Evolutionary conservation across 2,797 vertebrate genomes (phyloP).

Genomic region (Aldrovandia affinis): DNA sequence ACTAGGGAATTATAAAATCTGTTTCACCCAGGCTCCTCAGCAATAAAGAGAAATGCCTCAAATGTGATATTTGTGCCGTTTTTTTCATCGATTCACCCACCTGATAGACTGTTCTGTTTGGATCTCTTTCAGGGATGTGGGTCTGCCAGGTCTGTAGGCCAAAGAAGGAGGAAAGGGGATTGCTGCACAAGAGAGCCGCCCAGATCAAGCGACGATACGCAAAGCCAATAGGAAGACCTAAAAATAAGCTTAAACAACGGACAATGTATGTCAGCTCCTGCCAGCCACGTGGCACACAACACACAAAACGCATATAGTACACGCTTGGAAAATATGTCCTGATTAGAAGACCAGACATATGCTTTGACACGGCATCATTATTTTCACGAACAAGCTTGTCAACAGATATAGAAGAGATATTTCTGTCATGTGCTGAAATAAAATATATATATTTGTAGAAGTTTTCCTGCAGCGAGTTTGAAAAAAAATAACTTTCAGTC

Average conservation of each 20-base stretch:
- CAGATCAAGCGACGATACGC: slow-evolving; percentile 98
- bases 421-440: neutral
- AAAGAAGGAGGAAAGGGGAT: slow-evolving; percentile 88
- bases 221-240: slow-evolving; percentile 95
- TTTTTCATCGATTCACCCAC: slow-evolving; percentile 64
- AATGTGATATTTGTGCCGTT: slow-evolving; percentile 65
- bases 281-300: neutral
- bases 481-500: neutral
- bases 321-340: neutral
- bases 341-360: neutral
- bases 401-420: neutral
- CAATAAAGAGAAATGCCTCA: slow-evolving; percentile 67
- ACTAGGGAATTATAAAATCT: too few relatives aligned
- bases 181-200: slow-evolving; percentile 96
- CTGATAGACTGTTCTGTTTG: slow-evolving; percentile 48
- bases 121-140: slow-evolving; percentile 89
- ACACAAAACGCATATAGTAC: neutral
- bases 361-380: neutral
- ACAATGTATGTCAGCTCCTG: slow-evolving; percentile 1
- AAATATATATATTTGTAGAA: neutral
- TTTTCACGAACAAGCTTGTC: neutral
- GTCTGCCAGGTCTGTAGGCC: slow-evolving; percentile 98
- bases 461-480: neutral
- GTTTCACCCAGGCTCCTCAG: slow-evolving; percentile 12
- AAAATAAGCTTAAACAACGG: slow-evolving; percentile 81